Evolutionary conservation across 2,888 invertebrate species (phyloP).

Genomic region (Drosophila macrothrix): DNA sequence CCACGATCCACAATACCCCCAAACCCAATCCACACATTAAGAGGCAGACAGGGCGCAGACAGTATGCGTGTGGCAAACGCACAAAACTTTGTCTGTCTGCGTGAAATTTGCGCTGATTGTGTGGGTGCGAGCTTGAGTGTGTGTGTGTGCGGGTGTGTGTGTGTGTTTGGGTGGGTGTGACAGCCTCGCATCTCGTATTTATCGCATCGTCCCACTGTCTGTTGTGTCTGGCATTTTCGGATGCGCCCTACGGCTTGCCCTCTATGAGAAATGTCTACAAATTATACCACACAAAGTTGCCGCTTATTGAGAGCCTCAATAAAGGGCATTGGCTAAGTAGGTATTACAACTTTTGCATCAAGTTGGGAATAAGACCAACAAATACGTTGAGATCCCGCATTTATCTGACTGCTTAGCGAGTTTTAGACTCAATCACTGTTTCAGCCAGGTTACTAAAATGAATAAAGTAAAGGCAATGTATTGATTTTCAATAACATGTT

Average conservation of each 20-base stretch:
- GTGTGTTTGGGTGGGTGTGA: constrained; percentile 28
- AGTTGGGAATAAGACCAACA: constrained; percentile 26
- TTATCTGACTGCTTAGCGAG: constrained; percentile 6
- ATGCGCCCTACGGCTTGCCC: constrained; percentile 40
- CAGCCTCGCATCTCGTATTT: constrained; percentile 26
- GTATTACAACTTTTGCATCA: constrained; percentile 45
- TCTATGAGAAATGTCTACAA: constrained; percentile 69
- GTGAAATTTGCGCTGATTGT: constrained; percentile 52
- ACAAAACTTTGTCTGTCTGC: constrained; percentile 66
- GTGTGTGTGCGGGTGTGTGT: constrained; percentile 9
- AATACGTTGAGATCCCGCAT: constrained; percentile 15
- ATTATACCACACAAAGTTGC: constrained; percentile 48
- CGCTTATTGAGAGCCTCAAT: constrained; percentile 19
- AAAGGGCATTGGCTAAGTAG: constrained; percentile 31
- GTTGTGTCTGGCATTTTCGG: constrained; percentile 52
- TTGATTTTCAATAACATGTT: background rate
- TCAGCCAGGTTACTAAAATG: background rate
- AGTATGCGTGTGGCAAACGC: constrained; percentile 71
- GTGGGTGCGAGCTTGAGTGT: constrained; percentile 18
- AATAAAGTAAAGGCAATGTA: background rate
- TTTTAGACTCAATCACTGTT: background rate
- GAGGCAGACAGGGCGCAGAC: constrained; percentile 71
- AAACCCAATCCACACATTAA: constrained; percentile 11
- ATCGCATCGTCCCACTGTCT: constrained; percentile 14
- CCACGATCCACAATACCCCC: background rate